Evolutionary conservation across 2,797 vertebrate species (phyloP).

Genomic region (Falco rusticolus): DNA sequence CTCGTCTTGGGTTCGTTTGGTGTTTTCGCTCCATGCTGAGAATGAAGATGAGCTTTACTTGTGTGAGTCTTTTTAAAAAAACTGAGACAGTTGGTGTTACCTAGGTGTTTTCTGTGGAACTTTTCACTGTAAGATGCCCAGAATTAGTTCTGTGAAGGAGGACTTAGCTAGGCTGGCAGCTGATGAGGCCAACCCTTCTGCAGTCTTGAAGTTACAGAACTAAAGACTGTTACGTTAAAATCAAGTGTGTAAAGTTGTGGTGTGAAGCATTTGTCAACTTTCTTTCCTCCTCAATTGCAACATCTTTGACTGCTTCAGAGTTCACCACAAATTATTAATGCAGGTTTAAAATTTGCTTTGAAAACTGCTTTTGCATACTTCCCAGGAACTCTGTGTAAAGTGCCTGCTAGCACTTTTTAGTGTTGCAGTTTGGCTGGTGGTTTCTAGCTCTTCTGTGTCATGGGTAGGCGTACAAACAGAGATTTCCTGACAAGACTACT

Average conservation of each 20-base stretch:
- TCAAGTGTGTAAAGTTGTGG: neutral
- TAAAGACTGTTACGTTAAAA: neutral
- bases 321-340: neutral
- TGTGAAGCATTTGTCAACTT: slow-evolving; percentile 9
- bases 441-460: neutral
- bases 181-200: neutral
- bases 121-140: neutral
- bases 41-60: neutral
- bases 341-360: neutral
- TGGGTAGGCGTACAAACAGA: accelerated
- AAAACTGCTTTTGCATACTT: neutral
- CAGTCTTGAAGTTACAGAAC: neutral
- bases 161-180: neutral
- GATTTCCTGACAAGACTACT: neutral
- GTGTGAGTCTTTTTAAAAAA: neutral
- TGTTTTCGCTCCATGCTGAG: neutral
- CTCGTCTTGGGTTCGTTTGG: neutral
- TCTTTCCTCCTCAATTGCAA: slow-evolving; percentile 39
- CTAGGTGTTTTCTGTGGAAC: neutral
- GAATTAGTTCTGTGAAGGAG: neutral
- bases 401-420: neutral
- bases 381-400: neutral
- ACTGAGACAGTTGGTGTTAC: neutral
- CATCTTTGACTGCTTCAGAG: neutral
- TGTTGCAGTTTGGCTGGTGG: neutral